Evolutionary conservation across 2,113 vertebrate genomes (phyloP).

Genomic region (Leptobrachium leishanense): DNA sequence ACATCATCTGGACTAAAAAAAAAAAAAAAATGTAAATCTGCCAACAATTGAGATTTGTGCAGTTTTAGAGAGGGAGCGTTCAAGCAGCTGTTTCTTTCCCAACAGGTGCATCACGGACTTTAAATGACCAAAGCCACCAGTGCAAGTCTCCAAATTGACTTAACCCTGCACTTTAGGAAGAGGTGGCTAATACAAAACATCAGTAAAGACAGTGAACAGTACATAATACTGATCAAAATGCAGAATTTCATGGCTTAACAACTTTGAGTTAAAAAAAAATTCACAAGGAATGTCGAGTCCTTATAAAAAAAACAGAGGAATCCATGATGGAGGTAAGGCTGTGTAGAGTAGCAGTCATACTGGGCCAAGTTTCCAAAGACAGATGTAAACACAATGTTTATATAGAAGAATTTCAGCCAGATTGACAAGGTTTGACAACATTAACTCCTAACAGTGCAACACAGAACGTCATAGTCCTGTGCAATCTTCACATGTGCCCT

Average conservation of each 20-base stretch:
- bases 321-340: conserved; percentile 39
- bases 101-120: too few species aligned
- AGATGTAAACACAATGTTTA: neutral
- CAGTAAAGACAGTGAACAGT: neutral
- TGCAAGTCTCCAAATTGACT: too few species aligned
- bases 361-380: neutral
- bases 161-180: too few species aligned
- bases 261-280: neutral
- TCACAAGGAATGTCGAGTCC: conserved; percentile 25
- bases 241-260: neutral
- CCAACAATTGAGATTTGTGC: too few species aligned
- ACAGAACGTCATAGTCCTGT: conserved; percentile 2
- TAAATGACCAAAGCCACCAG: too few species aligned
- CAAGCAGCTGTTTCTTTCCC: too few species aligned
- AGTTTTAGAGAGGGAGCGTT: too few species aligned
- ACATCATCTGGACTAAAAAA: neutral
- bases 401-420: neutral
- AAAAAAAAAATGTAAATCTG: too few species aligned
- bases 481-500: conserved; percentile 10
- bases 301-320: conserved; percentile 24
- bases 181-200: too few species aligned
- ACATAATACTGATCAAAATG: neutral
- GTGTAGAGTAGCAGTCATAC: conserved; percentile 21
- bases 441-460: conserved; percentile 27
- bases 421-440: neutral